A percentile compares a stretch with the other conserved stretches of the same genome.
Evolutionary conservation across 1,140 invertebrate genomes (phyloP).

Genomic region (Anoplolepis gracilipes): DNA sequence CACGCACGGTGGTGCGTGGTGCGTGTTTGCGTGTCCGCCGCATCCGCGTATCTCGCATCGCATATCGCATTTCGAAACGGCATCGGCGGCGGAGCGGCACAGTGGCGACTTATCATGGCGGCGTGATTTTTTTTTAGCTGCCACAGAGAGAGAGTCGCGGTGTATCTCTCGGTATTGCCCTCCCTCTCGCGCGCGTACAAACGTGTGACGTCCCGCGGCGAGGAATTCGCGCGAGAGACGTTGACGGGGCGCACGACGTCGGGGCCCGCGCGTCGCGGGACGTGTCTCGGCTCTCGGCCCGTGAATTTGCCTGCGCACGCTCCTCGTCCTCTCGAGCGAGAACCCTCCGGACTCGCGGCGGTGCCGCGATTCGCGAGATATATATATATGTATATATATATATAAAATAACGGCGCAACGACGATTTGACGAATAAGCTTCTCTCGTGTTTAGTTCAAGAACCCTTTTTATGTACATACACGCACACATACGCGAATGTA

Average conservation of each 20-base stretch:
- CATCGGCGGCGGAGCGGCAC: no score
- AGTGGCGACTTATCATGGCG: constrained; percentile 77
- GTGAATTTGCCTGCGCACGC: background rate
- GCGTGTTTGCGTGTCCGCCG: constrained; percentile 4
- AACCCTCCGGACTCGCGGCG: background rate
- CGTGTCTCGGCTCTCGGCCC: no score
- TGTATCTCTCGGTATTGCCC: constrained; percentile 51
- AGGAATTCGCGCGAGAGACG: constrained; percentile 53
- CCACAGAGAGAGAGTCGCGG: constrained; percentile 29
- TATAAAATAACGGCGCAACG: constrained; percentile 32
- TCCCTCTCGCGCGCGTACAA: constrained; percentile 28
- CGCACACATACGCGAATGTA: background rate
- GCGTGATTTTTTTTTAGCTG: constrained; percentile 72
- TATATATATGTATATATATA: no score
- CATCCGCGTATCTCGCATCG: no score
- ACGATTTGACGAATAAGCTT: constrained; percentile 17
- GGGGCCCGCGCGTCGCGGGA: background rate
- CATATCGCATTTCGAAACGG: constrained; percentile 61
- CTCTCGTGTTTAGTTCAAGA: constrained; percentile 59
- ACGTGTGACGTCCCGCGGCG: constrained; percentile 57
- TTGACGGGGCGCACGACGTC: background rate
- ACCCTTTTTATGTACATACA: constrained; percentile 50
- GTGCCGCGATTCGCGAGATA: no score
- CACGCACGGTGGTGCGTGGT: background rate
- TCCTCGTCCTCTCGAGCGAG: background rate